A percentile compares a stretch with the other conserved stretches of the same genome.
Conservation (phyloP, 1,140 invertebrate genomes). For the Ceratosolen fusciceps region DNA sequence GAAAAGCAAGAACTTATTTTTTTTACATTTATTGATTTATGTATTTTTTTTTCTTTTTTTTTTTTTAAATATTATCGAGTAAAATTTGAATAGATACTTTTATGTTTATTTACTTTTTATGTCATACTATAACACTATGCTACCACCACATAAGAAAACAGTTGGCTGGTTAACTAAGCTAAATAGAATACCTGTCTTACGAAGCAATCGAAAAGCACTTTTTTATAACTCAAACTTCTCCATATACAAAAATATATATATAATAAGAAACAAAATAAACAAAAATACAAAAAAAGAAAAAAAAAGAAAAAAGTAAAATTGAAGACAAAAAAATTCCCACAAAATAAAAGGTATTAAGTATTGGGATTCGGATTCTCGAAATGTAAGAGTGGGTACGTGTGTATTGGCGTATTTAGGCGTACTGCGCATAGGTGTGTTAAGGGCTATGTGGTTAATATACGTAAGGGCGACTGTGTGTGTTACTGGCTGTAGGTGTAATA, state of each 20-base stretch:
- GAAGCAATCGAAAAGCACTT: background rate
- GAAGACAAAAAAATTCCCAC: no score
- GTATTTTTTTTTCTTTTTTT: no score
- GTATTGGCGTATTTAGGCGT: slow-evolving; percentile 34
- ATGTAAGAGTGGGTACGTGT: slow-evolving; percentile 24
- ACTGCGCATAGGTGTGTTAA: no score
- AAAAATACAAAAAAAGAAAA: slow-evolving; percentile 9
- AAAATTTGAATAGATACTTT: background rate
- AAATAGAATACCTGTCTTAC: background rate
- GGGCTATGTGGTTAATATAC: no score
- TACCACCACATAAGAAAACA: background rate
- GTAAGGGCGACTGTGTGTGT: background rate
- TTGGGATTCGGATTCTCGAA: slow-evolving; percentile 28
- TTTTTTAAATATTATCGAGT: no score
- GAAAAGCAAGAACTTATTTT: background rate
- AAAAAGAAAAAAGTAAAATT: slow-evolving; percentile 26
- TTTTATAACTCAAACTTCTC: slow-evolving; percentile 8
- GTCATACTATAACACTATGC: background rate
- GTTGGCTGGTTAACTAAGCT: background rate
- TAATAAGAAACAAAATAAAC: slow-evolving; percentile 1
- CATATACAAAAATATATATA: slow-evolving; percentile 1
- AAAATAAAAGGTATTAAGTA: slow-evolving; percentile 28
- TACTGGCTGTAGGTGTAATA: background rate
- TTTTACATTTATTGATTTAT: background rate
- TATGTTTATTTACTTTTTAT: background rate